Percentiles rank a stretch among this genome's conserved stretches.
phyloP scores from a whole-genome alignment of 2,113 vertebrate species.

The Micronycteris hirsuta region DNA sequence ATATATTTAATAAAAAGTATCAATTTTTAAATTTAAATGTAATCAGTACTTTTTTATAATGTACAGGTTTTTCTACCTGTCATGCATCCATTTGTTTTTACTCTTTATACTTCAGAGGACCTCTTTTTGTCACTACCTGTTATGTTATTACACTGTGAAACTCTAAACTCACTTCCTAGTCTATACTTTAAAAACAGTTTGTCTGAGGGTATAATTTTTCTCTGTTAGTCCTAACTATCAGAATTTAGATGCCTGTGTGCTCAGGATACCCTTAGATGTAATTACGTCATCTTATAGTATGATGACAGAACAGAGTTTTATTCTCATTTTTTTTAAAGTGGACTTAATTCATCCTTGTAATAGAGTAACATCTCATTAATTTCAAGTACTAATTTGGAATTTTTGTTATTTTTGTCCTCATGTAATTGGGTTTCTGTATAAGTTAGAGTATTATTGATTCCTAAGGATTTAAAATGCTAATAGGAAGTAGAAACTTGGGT shows the following conservation, averaged over 20 bases:
- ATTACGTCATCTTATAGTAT: background rate
- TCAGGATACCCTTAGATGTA: background rate
- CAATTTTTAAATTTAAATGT: background rate
- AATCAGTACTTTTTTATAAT: background rate
- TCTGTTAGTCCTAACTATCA: background rate
- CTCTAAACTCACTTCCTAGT: background rate
- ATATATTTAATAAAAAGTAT: background rate
- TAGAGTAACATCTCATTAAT: background rate
- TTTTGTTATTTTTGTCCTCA: background rate
- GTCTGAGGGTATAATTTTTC: background rate
- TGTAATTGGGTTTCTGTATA: background rate
- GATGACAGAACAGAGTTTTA: background rate
- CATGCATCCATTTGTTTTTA: background rate
- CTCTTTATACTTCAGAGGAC: background rate
- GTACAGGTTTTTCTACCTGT: background rate
- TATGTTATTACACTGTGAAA: background rate
- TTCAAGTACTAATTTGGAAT: background rate
- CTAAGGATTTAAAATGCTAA: background rate
- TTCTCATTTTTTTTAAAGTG: background rate
- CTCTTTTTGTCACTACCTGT: background rate
- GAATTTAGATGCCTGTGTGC: background rate
- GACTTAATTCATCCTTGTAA: background rate
- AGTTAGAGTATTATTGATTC: background rate
- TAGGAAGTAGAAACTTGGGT: background rate
- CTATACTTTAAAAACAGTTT: background rate